phyloP scores from a whole-genome alignment of 2,888 invertebrate genomes.

The Drosophila eohydei region DNA sequence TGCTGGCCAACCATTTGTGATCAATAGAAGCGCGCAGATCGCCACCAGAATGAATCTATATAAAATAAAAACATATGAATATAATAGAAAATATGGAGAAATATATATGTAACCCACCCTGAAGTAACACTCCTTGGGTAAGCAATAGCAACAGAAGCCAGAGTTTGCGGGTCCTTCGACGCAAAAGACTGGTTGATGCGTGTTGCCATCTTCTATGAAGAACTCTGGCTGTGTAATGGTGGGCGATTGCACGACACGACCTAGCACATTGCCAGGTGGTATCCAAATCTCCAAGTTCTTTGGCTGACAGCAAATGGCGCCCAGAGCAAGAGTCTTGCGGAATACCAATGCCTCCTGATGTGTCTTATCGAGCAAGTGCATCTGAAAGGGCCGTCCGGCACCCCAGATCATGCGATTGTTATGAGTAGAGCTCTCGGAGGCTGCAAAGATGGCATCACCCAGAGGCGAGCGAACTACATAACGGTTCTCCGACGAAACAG shows the following conservation, averaged over 20 bases:
- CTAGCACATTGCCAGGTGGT: constrained; percentile 89
- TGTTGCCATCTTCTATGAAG: constrained; percentile 88
- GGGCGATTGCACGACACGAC: constrained; percentile 89
- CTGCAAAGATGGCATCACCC: constrained; percentile 91
- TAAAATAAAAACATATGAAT: constrained; percentile 46
- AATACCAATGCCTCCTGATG: constrained; percentile 93
- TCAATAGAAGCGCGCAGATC: constrained; percentile 86
- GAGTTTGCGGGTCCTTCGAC: constrained; percentile 90
- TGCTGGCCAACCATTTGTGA: constrained; percentile 89
- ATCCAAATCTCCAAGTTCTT: constrained; percentile 90
- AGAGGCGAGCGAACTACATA: constrained; percentile 90
- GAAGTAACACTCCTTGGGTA: constrained; percentile 81
- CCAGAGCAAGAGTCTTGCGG: constrained; percentile 89
- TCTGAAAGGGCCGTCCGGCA: constrained; percentile 88
- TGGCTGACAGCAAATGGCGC: constrained; percentile 89
- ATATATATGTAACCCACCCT: constrained; percentile 59
- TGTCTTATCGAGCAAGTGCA: constrained; percentile 93
- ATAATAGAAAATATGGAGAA: not conserved
- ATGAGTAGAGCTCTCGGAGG: constrained; percentile 88
- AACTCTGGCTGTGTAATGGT: constrained; percentile 89
- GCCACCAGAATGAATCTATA: constrained; percentile 86
- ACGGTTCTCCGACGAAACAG: constrained; percentile 89
- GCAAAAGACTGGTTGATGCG: constrained; percentile 87
- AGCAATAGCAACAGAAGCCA: constrained; percentile 86
- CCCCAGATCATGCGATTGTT: constrained; percentile 90